These are phyloP conservation scores for Meiosimyza decipiens DNA, from an alignment of 2,888 invertebrate species.

Conservation along the genomic window DNA sequence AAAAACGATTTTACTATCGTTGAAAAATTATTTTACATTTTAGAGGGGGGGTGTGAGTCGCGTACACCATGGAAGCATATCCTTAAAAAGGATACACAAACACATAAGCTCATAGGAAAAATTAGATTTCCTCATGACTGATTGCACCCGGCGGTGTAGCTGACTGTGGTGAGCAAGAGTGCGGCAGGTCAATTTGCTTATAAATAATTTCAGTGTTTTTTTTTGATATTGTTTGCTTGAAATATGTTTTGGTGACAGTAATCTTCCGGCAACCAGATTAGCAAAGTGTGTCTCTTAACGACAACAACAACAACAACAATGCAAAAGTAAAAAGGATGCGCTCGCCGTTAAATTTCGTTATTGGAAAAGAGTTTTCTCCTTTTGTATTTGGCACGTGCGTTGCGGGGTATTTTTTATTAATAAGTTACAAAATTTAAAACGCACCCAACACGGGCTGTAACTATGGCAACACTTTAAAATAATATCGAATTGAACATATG, in stretches of 20 bases:
- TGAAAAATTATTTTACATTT: background rate
- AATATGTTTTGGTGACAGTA: slow-evolving; percentile 68
- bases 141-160: background rate
- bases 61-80: background rate
- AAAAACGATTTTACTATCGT: slow-evolving; percentile 3
- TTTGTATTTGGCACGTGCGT: slow-evolving; percentile 60
- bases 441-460: slow-evolving; percentile 11
- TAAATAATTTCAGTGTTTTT: slow-evolving; percentile 52
- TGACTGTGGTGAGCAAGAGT: slow-evolving; percentile 23
- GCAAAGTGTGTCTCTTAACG: slow-evolving; percentile 48
- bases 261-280: slow-evolving; percentile 65
- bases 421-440: slow-evolving; percentile 54
- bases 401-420: slow-evolving; percentile 49
- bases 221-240: slow-evolving; percentile 37
- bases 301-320: slow-evolving; percentile 39
- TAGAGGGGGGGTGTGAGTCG: slow-evolving; percentile 1
- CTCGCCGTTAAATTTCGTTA: slow-evolving; percentile 37
- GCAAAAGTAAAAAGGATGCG: slow-evolving; percentile 19
- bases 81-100: background rate
- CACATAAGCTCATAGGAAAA: background rate
- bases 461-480: slow-evolving; percentile 12
- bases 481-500: slow-evolving; percentile 39
- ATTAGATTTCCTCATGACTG: slow-evolving; percentile 21
- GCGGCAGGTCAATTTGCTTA: slow-evolving; percentile 59
- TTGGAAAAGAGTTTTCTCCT: slow-evolving; percentile 36